These are phyloP conservation scores for Bibio marci DNA, from an alignment of 2,888 invertebrate genomes.

Conservation along the genomic window DNA sequence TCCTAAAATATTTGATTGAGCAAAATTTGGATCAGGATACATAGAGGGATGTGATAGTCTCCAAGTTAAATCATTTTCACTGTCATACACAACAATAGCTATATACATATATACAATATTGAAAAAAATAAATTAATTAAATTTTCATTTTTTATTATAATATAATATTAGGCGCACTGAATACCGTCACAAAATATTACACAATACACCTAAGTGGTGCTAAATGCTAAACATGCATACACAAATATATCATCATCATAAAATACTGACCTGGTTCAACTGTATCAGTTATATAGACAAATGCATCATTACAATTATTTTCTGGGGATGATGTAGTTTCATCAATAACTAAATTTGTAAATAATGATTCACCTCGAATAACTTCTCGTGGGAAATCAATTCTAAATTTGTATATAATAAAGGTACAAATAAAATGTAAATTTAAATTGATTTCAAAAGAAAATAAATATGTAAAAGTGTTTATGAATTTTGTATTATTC, in stretches of 20 bases:
- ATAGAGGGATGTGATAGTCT: constrained; percentile 63
- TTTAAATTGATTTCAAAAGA: too few relatives aligned
- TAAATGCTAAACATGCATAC: too few relatives aligned
- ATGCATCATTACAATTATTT: constrained; percentile 53
- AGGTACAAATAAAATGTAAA: not conserved
- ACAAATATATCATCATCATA: too few relatives aligned
- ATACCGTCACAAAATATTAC: too few relatives aligned
- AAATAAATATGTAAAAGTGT: too few relatives aligned
- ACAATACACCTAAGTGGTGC: too few relatives aligned
- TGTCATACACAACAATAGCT: constrained; percentile 36
- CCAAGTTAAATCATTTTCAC: constrained; percentile 60
- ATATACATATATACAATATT: too few relatives aligned
- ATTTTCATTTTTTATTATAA: too few relatives aligned
- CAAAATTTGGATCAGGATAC: constrained; percentile 70
- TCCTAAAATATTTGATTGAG: constrained; percentile 53
- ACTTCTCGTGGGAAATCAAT: constrained; percentile 59
- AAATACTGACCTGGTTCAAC: constrained; percentile 60
- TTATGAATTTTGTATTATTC: too few relatives aligned
- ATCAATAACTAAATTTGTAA: constrained; percentile 66
- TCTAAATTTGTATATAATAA: constrained; percentile 26
- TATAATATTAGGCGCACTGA: too few relatives aligned
- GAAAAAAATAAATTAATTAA: too few relatives aligned
- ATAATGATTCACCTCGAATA: constrained; percentile 52
- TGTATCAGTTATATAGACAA: constrained; percentile 66
- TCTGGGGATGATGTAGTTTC: constrained; percentile 44